These are phyloP conservation scores for Drosophila novamexicana DNA, from an alignment of 1,140 invertebrate genomes.

Conservation along the genomic window DNA sequence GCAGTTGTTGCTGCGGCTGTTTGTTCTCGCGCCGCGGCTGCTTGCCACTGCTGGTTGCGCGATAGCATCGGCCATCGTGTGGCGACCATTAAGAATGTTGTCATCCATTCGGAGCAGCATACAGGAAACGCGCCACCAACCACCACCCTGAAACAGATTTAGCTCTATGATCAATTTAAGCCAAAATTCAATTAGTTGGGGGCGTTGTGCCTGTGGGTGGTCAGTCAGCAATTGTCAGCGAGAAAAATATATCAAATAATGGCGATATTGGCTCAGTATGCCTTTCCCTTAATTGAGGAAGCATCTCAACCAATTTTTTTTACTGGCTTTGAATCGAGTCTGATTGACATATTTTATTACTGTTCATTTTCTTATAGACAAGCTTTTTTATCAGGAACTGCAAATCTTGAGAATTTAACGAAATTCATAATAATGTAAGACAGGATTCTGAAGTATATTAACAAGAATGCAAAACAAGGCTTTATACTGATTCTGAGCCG, in stretches of 20 bases:
- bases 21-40: constrained; percentile 37
- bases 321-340: no score
- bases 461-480: no score
- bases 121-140: constrained; percentile 8
- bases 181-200: constrained; percentile 38
- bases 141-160: constrained; percentile 35
- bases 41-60: constrained; percentile 14
- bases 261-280: no score
- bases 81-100: constrained; percentile 32
- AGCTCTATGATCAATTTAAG: constrained; percentile 40
- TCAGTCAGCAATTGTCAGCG: constrained; percentile 2
- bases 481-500: no score
- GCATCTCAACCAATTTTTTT: no score
- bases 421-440: no score
- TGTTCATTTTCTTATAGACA: no score
- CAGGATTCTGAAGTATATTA: no score
- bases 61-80: constrained; percentile 29
- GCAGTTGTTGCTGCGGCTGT: constrained; percentile 16
- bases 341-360: no score
- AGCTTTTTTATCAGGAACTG: no score
- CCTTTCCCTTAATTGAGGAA: no score
- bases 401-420: no score
- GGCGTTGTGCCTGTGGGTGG: constrained; percentile 20
- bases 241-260: not conserved
- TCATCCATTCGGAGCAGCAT: not conserved